These are phyloP conservation scores for Aplocera efformata DNA, from an alignment of 2,888 invertebrate species.

Conservation along the genomic window DNA sequence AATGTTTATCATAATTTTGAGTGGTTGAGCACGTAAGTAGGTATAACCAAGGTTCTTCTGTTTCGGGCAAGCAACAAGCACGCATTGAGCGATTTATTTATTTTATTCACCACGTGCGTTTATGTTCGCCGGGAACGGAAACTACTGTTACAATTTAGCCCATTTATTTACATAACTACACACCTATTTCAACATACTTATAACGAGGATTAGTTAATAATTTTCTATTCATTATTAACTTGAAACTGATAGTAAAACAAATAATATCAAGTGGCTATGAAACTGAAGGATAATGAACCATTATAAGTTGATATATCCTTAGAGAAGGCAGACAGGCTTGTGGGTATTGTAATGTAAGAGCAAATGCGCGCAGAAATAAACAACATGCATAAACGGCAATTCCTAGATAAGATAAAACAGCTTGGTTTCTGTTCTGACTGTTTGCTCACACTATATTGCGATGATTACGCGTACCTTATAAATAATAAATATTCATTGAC, in stretches of 20 bases:
- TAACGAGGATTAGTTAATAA: conserved; percentile 19
- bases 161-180: conserved; percentile 39
- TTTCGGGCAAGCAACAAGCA: conserved; percentile 39
- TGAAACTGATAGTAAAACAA: too few species aligned
- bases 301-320: not conserved
- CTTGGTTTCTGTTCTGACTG: too few species aligned
- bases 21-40: conserved; percentile 45
- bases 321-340: conserved; percentile 8
- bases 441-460: too few species aligned
- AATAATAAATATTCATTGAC: too few species aligned
- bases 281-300: not conserved
- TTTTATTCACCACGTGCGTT: conserved; percentile 59
- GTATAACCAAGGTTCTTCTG: conserved; percentile 48
- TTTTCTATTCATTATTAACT: not conserved
- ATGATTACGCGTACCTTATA: too few species aligned
- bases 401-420: conserved; percentile 4
- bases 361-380: conserved; percentile 15
- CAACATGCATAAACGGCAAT: conserved; percentile 12
- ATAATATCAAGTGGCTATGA: too few species aligned
- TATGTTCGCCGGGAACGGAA: conserved; percentile 49
- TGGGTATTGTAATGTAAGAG: not conserved
- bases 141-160: conserved; percentile 42
- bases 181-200: conserved; percentile 28
- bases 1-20: conserved; percentile 52
- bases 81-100: conserved; percentile 63